Base-by-base conservation (phyloP, 2,113 vertebrate species). In the Typhlomys cinereus region DNA sequence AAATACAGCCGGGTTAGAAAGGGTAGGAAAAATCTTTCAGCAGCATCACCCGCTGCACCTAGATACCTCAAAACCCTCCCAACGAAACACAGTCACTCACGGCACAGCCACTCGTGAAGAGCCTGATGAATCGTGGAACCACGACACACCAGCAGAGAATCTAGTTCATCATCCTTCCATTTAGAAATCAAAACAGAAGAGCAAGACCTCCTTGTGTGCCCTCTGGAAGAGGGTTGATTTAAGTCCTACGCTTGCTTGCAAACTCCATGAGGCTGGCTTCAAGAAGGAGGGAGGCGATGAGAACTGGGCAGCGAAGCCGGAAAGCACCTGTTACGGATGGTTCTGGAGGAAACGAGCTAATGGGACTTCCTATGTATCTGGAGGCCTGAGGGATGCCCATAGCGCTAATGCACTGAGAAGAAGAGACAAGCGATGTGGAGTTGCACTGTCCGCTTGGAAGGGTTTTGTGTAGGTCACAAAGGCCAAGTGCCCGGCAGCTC, bases 1-100 rank as follows among this genome's bases (percentile, higher is more conserved):
- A 98, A 98, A 98, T 98, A 97, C 94, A 97, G 85, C 94, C 34
- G 79, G 34, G 70, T 93, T n/a, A 75, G 95, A 86, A 87, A 95
- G 91, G 74, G 96, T 92, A 93, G 94, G 94, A 34, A 90, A n/a
- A 95, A 85, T 93, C 94, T 95, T 97, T 96, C 97, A 96, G 95
- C 94, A 95, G 85, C 96, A 96, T 95, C 36, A 34, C 93, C 97
- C 89, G 91, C 87, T 67, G 87, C 61, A 13, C 96, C 95, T 91
- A 80, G 94, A 94, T 97, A 80, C 94, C 90, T 80, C 44, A 57
- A 3, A 5, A 71, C 71, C 86, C 80, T 54, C 59, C 87, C 61
- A 9, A n/a, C 36, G 50, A 2, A 4, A 69, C 76, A 89, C 80
- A 62, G 57, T 86, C 61, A 17, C 7, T 59, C 76, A 2, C 90